A percentile compares a stretch with the other conserved stretches of the same genome.
Evolutionary conservation across 1,140 invertebrate genomes (phyloP).

Genomic region (Rhizoglyphus robini): DNA sequence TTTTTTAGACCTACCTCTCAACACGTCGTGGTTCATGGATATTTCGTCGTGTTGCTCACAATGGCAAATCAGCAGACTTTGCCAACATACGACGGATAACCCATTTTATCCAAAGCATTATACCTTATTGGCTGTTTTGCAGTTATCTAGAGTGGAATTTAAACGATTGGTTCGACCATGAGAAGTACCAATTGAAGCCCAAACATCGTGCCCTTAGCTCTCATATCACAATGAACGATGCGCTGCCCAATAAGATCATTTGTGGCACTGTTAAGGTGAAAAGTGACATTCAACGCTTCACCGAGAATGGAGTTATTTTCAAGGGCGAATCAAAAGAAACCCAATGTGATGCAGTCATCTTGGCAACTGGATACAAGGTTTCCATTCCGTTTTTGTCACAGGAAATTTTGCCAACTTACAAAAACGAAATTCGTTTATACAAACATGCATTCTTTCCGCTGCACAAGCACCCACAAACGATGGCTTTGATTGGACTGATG

Average conservation of each 20-base stretch:
- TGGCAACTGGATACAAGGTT: constrained; percentile 35
- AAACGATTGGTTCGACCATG: constrained; percentile 37
- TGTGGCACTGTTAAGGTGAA: constrained; percentile 37
- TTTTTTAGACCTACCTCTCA: constrained; percentile 31
- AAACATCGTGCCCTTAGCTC: constrained; percentile 35
- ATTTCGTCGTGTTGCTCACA: constrained; percentile 32
- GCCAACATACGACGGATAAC: constrained; percentile 20
- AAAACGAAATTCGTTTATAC: constrained; percentile 38
- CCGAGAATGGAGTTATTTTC: constrained; percentile 32
- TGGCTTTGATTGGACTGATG: constrained; percentile 41
- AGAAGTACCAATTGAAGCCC: constrained; percentile 36
- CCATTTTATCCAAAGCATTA: constrained; percentile 20
- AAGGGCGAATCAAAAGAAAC: constrained; percentile 26
- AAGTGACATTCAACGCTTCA: constrained; percentile 33
- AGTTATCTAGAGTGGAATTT: constrained; percentile 19
- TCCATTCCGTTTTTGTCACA: constrained; percentile 33
- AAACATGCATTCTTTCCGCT: constrained; percentile 37
- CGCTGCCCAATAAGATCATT: constrained; percentile 39
- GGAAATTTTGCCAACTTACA: constrained; percentile 25
- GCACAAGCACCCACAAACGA: constrained; percentile 26
- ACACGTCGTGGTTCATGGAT: constrained; percentile 39
- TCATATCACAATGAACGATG: constrained; percentile 44
- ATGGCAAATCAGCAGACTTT: constrained; percentile 32
- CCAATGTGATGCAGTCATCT: constrained; percentile 32
- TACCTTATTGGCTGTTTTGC: constrained; percentile 24